phyloP scores from a whole-genome alignment of 2,888 invertebrate species.

The Lepeophtheirus nordmannii region DNA sequence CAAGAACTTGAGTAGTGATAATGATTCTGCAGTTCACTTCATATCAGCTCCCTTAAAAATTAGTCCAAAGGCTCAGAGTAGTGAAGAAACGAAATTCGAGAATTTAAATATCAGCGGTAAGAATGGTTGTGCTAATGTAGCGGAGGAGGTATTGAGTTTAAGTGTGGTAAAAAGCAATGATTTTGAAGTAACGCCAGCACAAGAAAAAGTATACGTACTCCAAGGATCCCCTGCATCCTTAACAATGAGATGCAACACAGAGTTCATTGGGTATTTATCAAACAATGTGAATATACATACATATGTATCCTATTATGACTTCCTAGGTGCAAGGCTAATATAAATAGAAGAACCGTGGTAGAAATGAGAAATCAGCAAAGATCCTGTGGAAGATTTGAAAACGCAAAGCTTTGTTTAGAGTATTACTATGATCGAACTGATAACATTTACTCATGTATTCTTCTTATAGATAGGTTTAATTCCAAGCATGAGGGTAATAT shows the following conservation, averaged over 20 bases:
- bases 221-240: not conserved
- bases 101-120: not conserved
- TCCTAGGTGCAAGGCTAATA: not conserved
- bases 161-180: not conserved
- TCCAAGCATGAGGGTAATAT: not conserved
- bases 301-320: not conserved
- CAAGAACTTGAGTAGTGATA: not conserved
- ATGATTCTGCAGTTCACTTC: not conserved
- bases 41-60: not conserved
- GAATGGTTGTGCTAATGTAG: not conserved
- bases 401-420: not conserved
- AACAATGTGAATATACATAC: not conserved
- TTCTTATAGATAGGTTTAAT: not conserved
- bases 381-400: not conserved
- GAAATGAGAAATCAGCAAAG: not conserved
- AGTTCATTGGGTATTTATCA: not conserved
- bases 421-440: not conserved
- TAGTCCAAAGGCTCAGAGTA: too few relatives aligned
- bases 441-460: slow-evolving; percentile 3
- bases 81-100: not conserved
- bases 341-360: not conserved
- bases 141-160: not conserved
- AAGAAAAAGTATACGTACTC: not conserved
- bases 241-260: not conserved
- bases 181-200: not conserved